Evolutionary conservation across 2,797 vertebrate species (phyloP), one percentile per base, ranked within the genome.

Genomic region (Enteromius trimaculatus): DNA sequence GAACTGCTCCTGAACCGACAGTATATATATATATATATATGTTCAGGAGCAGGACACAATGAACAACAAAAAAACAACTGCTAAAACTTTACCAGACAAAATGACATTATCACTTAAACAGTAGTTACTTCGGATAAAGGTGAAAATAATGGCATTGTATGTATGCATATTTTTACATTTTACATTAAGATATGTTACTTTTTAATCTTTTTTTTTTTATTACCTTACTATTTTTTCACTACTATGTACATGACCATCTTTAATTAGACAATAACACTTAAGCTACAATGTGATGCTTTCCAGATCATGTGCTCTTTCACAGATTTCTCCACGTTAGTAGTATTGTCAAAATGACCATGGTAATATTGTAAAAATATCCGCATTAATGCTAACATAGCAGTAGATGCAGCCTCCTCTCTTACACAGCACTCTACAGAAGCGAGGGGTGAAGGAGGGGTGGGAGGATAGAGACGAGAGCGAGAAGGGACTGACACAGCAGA

Each of bases 361-460:
- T 4, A 39, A 44, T 70, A 39, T 47, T 47, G 37, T 23, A 14
- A n/a, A 70, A 70, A 70, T 44, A 23, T 81, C 66, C 8, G 9
- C 80, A 62, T 65, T 42, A 87, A 70, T 70, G 42, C 80, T 75
- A 82, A 76, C 79, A 83, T 69, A 77, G 42, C 68, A 51, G 71
- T 80, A 76, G 86, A 64, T 58, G 37, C 68, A 70, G 11, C 19
- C 62, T 64, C 62, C 29, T 66, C 62, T 58, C 62, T 86, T 71
- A 77, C 58, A 60, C 79, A 74, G 42, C 58, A 69, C 69, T 83
- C 49, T 66, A 72, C 74, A 62, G 77, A 75, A 31, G 26, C 6
- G 55, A 83, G 72, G 66, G 85, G 78, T 77, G 82, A 85, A 80
- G 72, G 86, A 79, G 78, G 78, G 58, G 80, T 87, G 89, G 85